phyloP scores from a whole-genome alignment of 2,888 invertebrate species.

The Elgonia sp. region DNA sequence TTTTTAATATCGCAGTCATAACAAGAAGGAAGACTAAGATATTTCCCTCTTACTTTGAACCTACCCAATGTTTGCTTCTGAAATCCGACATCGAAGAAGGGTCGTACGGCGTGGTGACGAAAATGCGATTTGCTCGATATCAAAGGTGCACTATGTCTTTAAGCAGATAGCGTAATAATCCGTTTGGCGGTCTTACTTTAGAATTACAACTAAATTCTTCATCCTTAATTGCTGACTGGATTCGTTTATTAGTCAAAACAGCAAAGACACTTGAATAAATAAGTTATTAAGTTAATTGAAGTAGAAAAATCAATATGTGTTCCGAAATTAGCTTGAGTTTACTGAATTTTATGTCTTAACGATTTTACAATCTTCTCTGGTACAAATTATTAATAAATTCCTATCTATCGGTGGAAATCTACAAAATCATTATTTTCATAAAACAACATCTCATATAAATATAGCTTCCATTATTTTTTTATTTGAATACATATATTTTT shows the following conservation, averaged over 20 bases:
- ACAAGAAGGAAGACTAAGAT: conserved; percentile 61
- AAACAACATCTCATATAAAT: too few relatives aligned
- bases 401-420: too few relatives aligned
- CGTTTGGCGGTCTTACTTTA: conserved; percentile 66
- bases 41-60: conserved; percentile 69
- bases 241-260: conserved; percentile 6
- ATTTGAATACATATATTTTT: background rate
- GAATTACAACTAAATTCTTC: conserved; percentile 32
- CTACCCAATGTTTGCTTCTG: conserved; percentile 76
- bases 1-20: conserved; percentile 69
- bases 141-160: conserved; percentile 79
- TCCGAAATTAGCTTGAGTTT: too few relatives aligned
- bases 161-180: conserved; percentile 76
- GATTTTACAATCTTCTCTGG: too few relatives aligned
- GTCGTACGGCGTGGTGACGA: conserved; percentile 76
- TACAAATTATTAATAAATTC: too few relatives aligned
- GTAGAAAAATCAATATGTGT: background rate
- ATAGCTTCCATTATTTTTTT: too few relatives aligned
- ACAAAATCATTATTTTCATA: too few relatives aligned
- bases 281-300: background rate
- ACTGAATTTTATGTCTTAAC: too few relatives aligned
- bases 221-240: conserved; percentile 38
- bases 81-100: conserved; percentile 78
- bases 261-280: background rate
- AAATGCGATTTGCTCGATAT: conserved; percentile 80